A percentile compares a stretch with the other conserved stretches of the same genome.
phyloP scores from a whole-genome alignment of 2,113 vertebrate species.

The Hylia prasina region DNA sequence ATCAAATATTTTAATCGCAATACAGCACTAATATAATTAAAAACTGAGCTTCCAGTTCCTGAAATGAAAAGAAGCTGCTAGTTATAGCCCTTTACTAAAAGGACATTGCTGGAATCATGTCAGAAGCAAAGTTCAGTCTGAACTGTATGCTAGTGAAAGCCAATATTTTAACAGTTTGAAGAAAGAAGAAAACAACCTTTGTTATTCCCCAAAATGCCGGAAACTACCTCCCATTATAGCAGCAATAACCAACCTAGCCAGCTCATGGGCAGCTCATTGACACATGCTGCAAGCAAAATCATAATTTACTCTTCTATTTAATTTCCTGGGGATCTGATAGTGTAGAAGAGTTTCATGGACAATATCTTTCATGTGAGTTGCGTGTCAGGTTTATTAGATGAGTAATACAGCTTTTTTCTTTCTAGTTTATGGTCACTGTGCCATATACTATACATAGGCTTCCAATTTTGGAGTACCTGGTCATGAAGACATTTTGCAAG shows the following conservation, averaged over 20 bases:
- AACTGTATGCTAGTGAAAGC: neutral
- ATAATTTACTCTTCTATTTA: neutral
- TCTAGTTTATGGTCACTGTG: neutral
- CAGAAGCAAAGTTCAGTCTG: neutral
- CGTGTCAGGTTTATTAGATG: neutral
- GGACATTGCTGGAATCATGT: neutral
- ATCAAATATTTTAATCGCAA: neutral
- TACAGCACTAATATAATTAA: neutral
- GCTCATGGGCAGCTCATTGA: neutral
- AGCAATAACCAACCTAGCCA: neutral
- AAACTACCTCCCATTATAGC: neutral
- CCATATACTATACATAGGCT: neutral
- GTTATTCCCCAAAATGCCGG: neutral
- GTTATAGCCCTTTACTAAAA: neutral
- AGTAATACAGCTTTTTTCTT: neutral
- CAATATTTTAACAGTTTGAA: neutral
- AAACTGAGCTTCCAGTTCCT: neutral
- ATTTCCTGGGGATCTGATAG: neutral
- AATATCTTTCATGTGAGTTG: neutral
- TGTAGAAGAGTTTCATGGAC: neutral
- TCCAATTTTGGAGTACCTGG: neutral
- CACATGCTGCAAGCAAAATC: neutral
- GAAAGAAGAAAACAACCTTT: neutral
- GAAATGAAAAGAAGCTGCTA: neutral
- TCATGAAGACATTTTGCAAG: neutral